Conservation (phyloP, 2,113 vertebrate genomes). For the Tupaia tana region DNA sequence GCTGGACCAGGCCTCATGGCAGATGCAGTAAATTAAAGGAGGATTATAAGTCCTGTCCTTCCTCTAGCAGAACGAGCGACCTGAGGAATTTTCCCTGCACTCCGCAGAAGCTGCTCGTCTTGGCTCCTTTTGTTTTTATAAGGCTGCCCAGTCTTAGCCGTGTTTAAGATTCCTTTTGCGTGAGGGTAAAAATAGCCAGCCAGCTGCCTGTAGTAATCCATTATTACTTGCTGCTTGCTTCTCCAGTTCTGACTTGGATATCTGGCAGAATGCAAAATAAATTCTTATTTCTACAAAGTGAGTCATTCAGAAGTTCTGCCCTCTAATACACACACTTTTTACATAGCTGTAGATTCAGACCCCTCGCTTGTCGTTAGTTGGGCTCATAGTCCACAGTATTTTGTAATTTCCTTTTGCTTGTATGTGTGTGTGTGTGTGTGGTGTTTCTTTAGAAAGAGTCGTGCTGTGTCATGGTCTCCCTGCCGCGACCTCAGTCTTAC, state of each 20-base stretch:
- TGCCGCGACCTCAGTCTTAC: too few species aligned
- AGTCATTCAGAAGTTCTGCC: conserved; percentile 65
- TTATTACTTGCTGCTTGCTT: conserved; percentile 80
- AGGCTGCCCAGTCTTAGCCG: conserved; percentile 71
- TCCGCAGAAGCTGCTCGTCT: conserved; percentile 58
- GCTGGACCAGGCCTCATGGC: conserved; percentile 73
- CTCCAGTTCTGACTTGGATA: conserved; percentile 79
- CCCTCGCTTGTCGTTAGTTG: conserved; percentile 71
- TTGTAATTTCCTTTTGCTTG: conserved; percentile 27
- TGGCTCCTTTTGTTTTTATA: conserved; percentile 48
- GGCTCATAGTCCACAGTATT: conserved; percentile 70
- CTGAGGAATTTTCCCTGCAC: conserved; percentile 56
- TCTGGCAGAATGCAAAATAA: conserved; percentile 83
- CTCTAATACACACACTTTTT: conserved; percentile 47
- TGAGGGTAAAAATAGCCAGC: conserved; percentile 72
- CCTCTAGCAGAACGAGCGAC: not conserved
- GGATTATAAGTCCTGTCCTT: not conserved
- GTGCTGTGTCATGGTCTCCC: too few species aligned
- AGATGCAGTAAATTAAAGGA: conserved; percentile 61
- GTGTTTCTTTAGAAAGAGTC: too few species aligned
- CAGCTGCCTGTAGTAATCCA: conserved; percentile 79
- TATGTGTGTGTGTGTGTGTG: too few species aligned
- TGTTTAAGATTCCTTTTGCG: conserved; percentile 74
- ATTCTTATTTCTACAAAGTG: conserved; percentile 78
- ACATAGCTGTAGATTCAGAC: not conserved